Base-by-base conservation (phyloP, 2,113 vertebrate genomes). In the Protobothrops mucrosquamatus region DNA sequence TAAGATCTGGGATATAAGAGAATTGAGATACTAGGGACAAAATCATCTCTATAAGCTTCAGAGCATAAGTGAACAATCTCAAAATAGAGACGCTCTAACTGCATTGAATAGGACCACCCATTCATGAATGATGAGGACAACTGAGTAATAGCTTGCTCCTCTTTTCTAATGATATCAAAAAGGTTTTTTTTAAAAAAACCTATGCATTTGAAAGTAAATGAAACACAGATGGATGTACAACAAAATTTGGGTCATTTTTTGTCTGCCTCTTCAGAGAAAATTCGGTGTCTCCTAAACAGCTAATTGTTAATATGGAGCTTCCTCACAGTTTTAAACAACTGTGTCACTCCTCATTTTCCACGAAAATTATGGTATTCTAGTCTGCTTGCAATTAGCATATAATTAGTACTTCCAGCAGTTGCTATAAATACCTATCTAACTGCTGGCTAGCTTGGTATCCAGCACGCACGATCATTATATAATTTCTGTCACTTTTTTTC, bases 371-470 rank as follows among this genome's bases (percentile, higher is more conserved):
- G 93, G 92, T 94, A 93, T 94, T 95, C 93, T 95, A 93, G 96
- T 94, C 94, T 95, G 94, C 94, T 93, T 97, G 93, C 94, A 97
- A 97, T 97, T 97, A 96, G 96, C 92, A 95, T 96, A 94, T 96
- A 96, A 97, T 97, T 97, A 97, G 93, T 96, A 96, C 95, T 93
- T 92, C 89, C 94, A 96, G 93, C 89, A 95, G 94, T 91, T 91
- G 56, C 94, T 95, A 96, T 94, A 97, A 95, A 97, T 96, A 95
- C 89, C 87, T 61, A 94, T 95, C 87, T 94, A 95, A 97, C 92
- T 59, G 85, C 94, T 26, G 89, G 95, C 94, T 94, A 96, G 95
- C 94, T 96, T 95, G 93, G 91, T 93, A 97, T 93, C 95, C 93
- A 94, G 91, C 93, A 93, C 89, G 96, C 54, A 95, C 91, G 54